phyloP scores from a whole-genome alignment of 2,113 vertebrate species.

The Ellobius talpinus region DNA sequence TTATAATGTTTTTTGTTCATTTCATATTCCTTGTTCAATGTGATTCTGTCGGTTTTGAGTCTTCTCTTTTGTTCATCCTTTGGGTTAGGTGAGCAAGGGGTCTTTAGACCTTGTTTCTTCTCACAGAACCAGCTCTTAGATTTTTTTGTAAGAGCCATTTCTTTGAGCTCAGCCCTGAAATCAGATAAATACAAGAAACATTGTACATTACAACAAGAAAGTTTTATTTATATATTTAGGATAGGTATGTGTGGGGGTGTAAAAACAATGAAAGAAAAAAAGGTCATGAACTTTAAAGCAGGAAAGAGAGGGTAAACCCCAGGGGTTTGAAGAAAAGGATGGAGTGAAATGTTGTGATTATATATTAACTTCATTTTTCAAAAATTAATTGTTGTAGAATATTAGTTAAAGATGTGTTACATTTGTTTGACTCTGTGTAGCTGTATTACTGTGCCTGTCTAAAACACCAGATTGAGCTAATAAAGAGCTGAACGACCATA shows the following conservation, averaged over 20 bases:
- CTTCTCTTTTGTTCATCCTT: not conserved
- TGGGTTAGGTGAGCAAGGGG: not conserved
- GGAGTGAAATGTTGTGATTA: not conserved
- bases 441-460: too few relatives aligned
- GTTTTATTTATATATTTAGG: not conserved
- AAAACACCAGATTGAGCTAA: too few relatives aligned
- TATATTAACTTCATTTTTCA: not conserved
- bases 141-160: not conserved
- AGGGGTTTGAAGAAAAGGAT: not conserved
- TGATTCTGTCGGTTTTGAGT: not conserved
- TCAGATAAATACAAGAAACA: not conserved
- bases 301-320: not conserved
- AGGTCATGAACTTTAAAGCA: not conserved
- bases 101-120: not conserved
- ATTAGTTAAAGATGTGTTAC: too few relatives aligned
- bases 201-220: not conserved
- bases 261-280: not conserved
- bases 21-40: not conserved
- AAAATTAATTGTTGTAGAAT: not conserved
- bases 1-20: not conserved
- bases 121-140: not conserved
- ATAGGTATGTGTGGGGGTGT: not conserved
- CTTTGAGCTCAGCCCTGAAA: not conserved
- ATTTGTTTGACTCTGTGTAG: too few relatives aligned
- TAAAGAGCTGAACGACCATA: too few relatives aligned